Base-by-base conservation (phyloP, 2,113 vertebrate genomes). In the Chiloscyllium plagiosum region DNA sequence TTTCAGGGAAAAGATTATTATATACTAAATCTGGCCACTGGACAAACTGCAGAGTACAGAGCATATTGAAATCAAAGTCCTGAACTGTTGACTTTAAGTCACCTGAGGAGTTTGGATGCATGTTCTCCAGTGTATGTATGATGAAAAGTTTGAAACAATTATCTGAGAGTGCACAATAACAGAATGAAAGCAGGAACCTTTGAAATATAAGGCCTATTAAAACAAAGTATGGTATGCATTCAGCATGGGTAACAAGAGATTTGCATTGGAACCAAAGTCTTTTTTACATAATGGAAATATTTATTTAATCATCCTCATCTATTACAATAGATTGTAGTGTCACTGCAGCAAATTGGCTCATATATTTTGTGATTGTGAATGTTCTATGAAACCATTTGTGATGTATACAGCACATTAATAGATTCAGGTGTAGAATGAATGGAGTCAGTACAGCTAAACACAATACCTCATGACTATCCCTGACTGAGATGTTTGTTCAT, bases 271-370 rank as follows among this genome's bases (percentile, higher is more conserved):
- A 47, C 47, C 47, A 10, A 89, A 56, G 86, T 33, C 56, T 52
- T 52, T 52, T 24, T 52, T 89, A 56, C 86, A 89, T 89, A 89
- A 89, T 56, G 47, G 47, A 89, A 89, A 89, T 89, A 89, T 89
- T 42, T 83, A 83, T 83, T 89, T 89, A 89, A 89, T 89, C 52
- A 4, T 50, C 52, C 47, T 61, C 52, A 61, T 56, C 47, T 89
- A 56, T 89, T 50, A 7, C 52, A 26, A 29, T 89, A 89, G 50
- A 89, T 89, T 56, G 26, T 89, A 89, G 13, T 89, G 52, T 89
- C 52, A 33, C 86, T 52, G 86, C 13, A 89, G 86, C 86, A 89
- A 89, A 61, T 29, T 29, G 47, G 80, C 80, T 42, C 19, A 83
- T 83, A 83, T 83, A 83, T 83, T 83, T 83, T 83, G 37, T 6